These are phyloP conservation scores for Hestina assimilis DNA, from an alignment of 1,140 invertebrate species.

Conservation along the genomic window DNA sequence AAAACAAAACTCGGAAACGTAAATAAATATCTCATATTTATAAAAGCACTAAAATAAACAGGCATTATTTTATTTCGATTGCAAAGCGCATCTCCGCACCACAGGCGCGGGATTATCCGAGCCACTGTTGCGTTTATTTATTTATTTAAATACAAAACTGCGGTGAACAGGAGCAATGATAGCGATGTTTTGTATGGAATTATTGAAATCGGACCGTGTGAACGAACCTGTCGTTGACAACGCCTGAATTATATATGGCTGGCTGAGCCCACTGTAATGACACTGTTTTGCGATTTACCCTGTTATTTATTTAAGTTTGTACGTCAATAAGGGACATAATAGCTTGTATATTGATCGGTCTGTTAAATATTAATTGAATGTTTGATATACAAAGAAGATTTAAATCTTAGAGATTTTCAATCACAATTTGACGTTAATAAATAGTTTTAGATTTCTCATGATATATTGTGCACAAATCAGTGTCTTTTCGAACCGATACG, in stretches of 20 bases:
- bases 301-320: constrained; percentile 14
- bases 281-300: constrained; percentile 10
- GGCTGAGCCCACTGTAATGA: constrained; percentile 7
- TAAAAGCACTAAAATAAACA: background rate
- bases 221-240: constrained; percentile 1
- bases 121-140: background rate
- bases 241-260: constrained; percentile 5
- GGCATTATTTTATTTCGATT: background rate
- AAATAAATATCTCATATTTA: background rate
- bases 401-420: background rate
- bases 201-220: constrained; percentile 1
- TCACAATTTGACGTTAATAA: background rate
- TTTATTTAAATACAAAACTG: constrained; percentile 18
- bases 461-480: background rate
- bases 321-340: background rate
- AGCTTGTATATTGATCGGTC: background rate
- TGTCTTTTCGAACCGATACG: too few relatives aligned
- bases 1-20: background rate
- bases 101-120: constrained; percentile 13
- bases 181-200: constrained; percentile 5
- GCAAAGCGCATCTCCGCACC: constrained; percentile 2
- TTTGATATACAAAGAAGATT: background rate
- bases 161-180: constrained; percentile 26
- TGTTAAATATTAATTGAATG: constrained; percentile 1
- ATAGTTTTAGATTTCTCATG: background rate